Conservation (phyloP, 2,797 vertebrate genomes). For the Leuciscus waleckii region DNA sequence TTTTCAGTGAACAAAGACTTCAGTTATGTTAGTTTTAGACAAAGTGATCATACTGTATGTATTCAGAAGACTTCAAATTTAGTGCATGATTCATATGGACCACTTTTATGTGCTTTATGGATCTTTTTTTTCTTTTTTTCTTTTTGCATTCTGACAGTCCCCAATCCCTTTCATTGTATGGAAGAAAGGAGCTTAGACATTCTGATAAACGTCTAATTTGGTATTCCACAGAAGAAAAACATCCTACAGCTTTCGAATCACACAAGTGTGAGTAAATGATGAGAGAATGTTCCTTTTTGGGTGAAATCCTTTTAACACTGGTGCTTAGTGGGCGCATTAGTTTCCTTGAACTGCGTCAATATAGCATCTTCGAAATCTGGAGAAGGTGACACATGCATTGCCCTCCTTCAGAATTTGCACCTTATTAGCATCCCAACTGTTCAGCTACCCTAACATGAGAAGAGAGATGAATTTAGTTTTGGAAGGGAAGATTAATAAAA, state of each 20-base stretch:
- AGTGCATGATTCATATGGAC: background rate
- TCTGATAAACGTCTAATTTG: background rate
- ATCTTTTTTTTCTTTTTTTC: background rate
- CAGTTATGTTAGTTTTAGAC: background rate
- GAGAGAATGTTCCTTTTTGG: background rate
- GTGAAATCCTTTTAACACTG: background rate
- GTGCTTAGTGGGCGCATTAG: background rate
- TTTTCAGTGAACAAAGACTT: background rate
- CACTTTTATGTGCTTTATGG: background rate
- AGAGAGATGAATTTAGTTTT: constrained; percentile 37
- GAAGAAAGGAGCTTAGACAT: background rate
- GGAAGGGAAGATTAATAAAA: background rate
- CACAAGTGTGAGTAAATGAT: background rate
- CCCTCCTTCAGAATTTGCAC: constrained; percentile 53
- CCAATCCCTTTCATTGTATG: background rate
- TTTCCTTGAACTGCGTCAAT: constrained; percentile 23
- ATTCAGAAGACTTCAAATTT: background rate
- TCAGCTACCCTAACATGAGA: constrained; percentile 7
- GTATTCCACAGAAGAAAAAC: background rate
- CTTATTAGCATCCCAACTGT: constrained; percentile 57
- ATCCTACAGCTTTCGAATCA: background rate
- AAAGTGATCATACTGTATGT: background rate
- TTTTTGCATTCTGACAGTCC: background rate
- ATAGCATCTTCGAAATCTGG: constrained; percentile 32
- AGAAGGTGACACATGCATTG: constrained; percentile 48